Evolutionary conservation across 2,113 vertebrate genomes (phyloP).

Genomic region (Pipa parva): DNA sequence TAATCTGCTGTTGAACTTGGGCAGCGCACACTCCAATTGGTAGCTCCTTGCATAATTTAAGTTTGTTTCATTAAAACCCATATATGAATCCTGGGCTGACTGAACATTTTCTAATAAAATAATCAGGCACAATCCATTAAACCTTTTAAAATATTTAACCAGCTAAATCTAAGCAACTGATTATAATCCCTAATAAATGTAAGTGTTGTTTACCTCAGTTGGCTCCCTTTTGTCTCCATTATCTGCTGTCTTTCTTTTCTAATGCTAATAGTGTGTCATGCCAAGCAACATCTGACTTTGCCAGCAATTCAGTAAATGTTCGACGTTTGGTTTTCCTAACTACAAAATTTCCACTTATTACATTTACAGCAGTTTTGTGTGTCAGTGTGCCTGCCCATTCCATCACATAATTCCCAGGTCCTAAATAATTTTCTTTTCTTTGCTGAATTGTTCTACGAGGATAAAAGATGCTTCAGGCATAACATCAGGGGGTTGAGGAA

Average conservation of each 20-base stretch:
- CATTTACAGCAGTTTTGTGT: constrained; percentile 22
- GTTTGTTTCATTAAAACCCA: not conserved
- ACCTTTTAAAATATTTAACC: constrained; percentile 6
- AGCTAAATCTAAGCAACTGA: not conserved
- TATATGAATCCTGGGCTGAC: not conserved
- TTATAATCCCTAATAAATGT: constrained; percentile 15
- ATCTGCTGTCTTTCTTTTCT: constrained; percentile 29
- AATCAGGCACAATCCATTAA: constrained; percentile 1
- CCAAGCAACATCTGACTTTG: constrained; percentile 38
- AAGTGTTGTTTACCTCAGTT: constrained; percentile 29
- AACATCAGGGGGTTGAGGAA: constrained; percentile 34
- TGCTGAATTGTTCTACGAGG: constrained; percentile 10
- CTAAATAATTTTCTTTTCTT: constrained; percentile 36
- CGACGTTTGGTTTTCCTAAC: constrained; percentile 4
- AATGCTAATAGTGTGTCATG: constrained; percentile 35
- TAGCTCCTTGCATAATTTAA: not conserved
- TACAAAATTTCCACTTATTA: constrained; percentile 23
- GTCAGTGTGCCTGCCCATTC: constrained; percentile 18
- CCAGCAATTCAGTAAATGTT: constrained; percentile 30
- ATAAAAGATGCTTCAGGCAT: constrained; percentile 30
- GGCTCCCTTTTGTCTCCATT: constrained; percentile 27
- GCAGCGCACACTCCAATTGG: no score
- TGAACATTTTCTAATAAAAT: not conserved
- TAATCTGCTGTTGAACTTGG: no score
- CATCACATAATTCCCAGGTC: constrained; percentile 32